Evolutionary conservation across 2,888 invertebrate species (phyloP), one percentile per base, ranked within the genome.

Genomic region (Heliconius aoede): DNA sequence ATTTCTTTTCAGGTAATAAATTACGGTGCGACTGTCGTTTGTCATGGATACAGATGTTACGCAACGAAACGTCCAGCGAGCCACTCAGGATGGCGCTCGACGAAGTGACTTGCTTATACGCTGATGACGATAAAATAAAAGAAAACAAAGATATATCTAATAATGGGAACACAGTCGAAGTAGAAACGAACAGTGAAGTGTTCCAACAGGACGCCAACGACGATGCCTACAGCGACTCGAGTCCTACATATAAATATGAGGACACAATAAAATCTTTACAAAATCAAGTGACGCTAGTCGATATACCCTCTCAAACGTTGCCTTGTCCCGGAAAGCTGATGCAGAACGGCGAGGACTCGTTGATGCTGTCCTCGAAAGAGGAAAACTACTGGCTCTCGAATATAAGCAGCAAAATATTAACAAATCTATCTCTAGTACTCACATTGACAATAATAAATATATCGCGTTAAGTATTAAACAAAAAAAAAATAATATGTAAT

Each of bases 11-110:
- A 98, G 98, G 97, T 88, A 98, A 98, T 92, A 96, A 95, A 85
- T 95, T 98, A 86, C 95, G 94, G 84, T 98, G 98, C 90, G 97
- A 97, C 91, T 97, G 97, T 86, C 97, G 97, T 68, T 92, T 98
- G 72, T 95, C 96, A 73, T 98, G 98, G 98, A 95, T 97, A 85
- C 96, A 96, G 91, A 93, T 95, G 69, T 91, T 98, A 76, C 95
- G 96, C 82, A 96, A 97, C 88, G 97, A 97, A 87, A 97, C 97
- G 72, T 96, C 96, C 87, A 97, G 96, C 86, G 95, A 95, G 83
- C 95, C 96, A 81, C 94, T 97, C 73, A 95, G 95, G 82, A 94
- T 95, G 82, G 95, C 96, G 55, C 93, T 97, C 46, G 96, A 97
- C 84, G 96, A 96, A 81, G 94, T 97, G 80, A 96, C 96, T 76